phyloP scores from a whole-genome alignment of 2,113 vertebrate genomes.

The Ramphastos sulfuratus region DNA sequence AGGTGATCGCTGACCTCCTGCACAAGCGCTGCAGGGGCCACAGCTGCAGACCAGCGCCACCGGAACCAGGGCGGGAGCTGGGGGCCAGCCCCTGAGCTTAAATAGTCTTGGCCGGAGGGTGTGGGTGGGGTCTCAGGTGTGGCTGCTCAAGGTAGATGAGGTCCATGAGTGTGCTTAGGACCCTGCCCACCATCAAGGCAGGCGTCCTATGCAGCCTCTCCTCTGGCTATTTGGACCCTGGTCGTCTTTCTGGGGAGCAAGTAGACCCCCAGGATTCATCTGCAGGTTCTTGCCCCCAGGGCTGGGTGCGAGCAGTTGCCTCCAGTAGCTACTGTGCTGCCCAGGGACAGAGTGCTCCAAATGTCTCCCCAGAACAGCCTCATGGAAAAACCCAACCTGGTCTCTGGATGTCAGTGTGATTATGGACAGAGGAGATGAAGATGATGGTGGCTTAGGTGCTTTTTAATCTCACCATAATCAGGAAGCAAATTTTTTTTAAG shows the following conservation, averaged over 20 bases:
- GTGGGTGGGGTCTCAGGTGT: neutral
- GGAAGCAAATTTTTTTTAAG: neutral
- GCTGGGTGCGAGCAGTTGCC: neutral
- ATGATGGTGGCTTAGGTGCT: neutral
- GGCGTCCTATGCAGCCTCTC: neutral
- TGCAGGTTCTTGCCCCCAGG: neutral
- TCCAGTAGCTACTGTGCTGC: constrained; percentile 2
- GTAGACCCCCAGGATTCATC: neutral
- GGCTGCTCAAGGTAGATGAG: neutral
- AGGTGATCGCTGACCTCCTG: neutral
- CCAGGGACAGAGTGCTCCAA: neutral
- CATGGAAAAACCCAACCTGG: neutral
- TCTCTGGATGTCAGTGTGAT: rapidly evolving
- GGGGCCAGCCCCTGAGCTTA: neutral
- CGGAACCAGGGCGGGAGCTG: rapidly evolving
- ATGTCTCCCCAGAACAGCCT: neutral
- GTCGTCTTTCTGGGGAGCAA: neutral
- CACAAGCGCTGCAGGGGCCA: rapidly evolving
- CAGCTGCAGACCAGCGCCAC: neutral
- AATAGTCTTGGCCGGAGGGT: rapidly evolving
- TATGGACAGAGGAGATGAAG: neutral
- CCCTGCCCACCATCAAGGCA: neutral
- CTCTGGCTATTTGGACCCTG: neutral
- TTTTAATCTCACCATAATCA: neutral
- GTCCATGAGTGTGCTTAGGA: neutral